Conservation (phyloP, 2,113 vertebrate species). For the Platichthys flesus region DNA sequence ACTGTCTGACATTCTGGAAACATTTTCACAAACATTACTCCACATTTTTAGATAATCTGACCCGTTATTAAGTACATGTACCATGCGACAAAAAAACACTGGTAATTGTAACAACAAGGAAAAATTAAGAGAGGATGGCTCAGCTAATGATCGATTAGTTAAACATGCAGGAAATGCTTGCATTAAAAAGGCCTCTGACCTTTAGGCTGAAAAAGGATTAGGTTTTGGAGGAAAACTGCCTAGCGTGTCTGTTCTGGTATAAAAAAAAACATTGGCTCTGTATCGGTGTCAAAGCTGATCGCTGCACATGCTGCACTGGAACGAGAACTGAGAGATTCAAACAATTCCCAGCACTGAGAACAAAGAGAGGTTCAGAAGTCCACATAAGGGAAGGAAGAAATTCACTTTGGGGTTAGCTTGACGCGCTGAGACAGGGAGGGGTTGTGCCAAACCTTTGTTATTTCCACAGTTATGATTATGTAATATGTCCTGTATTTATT, state of each 20-base stretch:
- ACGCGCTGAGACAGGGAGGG: not conserved
- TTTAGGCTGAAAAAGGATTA: not conserved
- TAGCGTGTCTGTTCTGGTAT: too few relatives aligned
- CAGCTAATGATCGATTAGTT: not conserved
- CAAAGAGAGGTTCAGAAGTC: not conserved
- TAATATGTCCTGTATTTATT: constrained; percentile 24
- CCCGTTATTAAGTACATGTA: too few relatives aligned
- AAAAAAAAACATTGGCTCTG: not conserved
- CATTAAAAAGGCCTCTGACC: too few relatives aligned
- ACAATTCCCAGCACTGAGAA: not conserved
- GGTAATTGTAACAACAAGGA: too few relatives aligned
- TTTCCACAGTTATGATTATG: constrained; percentile 23
- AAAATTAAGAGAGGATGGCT: not conserved
- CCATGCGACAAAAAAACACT: too few relatives aligned
- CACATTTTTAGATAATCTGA: too few relatives aligned
- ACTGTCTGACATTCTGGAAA: too few relatives aligned
- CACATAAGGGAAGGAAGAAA: not conserved
- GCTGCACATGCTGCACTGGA: not conserved
- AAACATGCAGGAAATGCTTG: too few relatives aligned
- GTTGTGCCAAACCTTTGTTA: too few relatives aligned
- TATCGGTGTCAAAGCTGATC: not conserved
- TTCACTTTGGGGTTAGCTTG: not conserved
- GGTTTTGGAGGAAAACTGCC: not conserved
- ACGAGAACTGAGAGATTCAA: not conserved
- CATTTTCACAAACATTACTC: too few relatives aligned